phyloP scores from a whole-genome alignment of 2,113 vertebrate genomes.

The Apteryx mantelli region DNA sequence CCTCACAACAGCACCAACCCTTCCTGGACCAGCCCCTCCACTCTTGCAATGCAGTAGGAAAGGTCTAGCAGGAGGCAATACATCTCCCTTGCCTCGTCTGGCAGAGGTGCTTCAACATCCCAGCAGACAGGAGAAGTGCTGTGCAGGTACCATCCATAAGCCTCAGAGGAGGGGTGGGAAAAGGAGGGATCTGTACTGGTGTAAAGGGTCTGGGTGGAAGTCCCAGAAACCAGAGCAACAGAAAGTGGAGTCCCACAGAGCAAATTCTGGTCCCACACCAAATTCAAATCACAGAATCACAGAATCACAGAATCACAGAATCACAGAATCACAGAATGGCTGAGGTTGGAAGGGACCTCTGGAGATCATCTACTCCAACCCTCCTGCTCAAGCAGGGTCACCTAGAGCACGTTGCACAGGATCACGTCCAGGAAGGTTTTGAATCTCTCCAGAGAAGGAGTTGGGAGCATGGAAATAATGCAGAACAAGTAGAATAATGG shows the following conservation, averaged over 20 bases:
- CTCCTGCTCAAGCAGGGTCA: too few species aligned
- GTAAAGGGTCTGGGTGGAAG: rapidly evolving
- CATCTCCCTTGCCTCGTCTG: not conserved
- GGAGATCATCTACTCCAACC: too few species aligned
- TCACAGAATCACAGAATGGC: too few species aligned
- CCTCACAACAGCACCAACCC: not conserved
- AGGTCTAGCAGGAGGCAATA: not conserved
- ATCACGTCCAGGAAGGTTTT: too few species aligned
- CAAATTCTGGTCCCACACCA: not conserved
- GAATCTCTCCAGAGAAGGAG: too few species aligned
- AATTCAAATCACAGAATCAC: not conserved
- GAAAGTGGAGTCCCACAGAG: not conserved
- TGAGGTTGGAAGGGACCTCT: too few species aligned
- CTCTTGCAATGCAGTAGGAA: not conserved
- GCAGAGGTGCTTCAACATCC: not conserved
- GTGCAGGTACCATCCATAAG: rapidly evolving
- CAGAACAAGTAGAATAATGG: not conserved
- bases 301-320: too few species aligned
- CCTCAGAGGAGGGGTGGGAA: not conserved
- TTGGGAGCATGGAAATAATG: not conserved
- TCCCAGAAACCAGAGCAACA: not conserved
- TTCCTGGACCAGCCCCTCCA: not conserved
- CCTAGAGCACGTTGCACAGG: too few species aligned
- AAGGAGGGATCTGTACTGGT: not conserved
- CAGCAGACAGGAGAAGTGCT: not conserved